Base-by-base conservation (phyloP, 53 echinoderm and acorn worm genomes). In the Holothuria scabra region DNA sequence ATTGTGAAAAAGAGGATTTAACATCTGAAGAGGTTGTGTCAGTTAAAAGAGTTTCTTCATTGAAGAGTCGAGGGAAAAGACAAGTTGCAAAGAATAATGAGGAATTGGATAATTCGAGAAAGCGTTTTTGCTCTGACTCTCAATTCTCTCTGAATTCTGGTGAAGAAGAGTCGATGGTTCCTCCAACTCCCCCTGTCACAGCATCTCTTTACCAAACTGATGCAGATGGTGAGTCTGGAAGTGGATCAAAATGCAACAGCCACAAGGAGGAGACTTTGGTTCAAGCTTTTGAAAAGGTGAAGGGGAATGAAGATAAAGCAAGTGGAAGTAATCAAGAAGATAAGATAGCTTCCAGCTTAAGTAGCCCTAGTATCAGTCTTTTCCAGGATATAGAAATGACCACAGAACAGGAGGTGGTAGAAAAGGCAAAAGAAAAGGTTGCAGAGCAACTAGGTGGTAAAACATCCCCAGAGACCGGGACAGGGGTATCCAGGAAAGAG, bases 351-450 rank as follows among this genome's bases (percentile, higher is more conserved):
- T 41, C 49, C 46, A 76, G 76, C 52, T 25, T 76, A 28, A 52
- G 76, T 13, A 76, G 52, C 14, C 76, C 76, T 10, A 78, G 78
- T 28, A 78, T 78, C 0, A 78, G 78, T 31, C 78, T 78, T 26
- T 52, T 78, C 25, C 57, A 78, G 31, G 57, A 56, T 14, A 59
- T 59, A 13, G 78, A 56, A 12, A 57, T 24, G 10, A 24, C 56
- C 31, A 59, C 11, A 56, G 57, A 57, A 20, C 13, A 16, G 20
- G 78, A 57, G 52, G 52, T 18, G 18, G 52, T 1, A 52, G 18
- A 52, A 18, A 18, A 52, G 14, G 14, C 52, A 52, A 18, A 2
- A 18, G 18, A 8, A 52, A 18, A 52, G 52, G 18, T 52, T 52
- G 52, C 52, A 52, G 18, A 52, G 14, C 52, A 14, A 18, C 18